These are phyloP conservation scores for Lytechinus pictus DNA, from an alignment of 35 echinoderm and acorn worm species.

Conservation along the genomic window DNA sequence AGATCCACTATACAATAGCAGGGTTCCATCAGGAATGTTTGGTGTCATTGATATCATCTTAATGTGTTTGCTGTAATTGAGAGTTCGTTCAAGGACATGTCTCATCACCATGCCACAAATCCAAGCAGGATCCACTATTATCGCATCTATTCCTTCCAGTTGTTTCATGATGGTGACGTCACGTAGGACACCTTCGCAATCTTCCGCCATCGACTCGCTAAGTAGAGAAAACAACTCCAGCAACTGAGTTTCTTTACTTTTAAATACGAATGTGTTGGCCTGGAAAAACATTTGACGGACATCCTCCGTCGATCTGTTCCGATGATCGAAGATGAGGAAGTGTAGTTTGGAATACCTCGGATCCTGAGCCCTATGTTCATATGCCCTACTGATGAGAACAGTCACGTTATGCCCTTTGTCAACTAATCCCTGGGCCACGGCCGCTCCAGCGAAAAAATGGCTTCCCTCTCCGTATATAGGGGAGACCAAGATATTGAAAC, in stretches of 20 bases:
- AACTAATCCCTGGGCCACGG: constrained; percentile 43
- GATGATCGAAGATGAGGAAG: constrained; percentile 64
- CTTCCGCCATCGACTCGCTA: not conserved
- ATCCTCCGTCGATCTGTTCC: constrained; percentile 5
- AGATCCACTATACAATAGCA: not conserved
- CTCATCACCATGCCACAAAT: not conserved
- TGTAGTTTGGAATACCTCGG: constrained; percentile 47
- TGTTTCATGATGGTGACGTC: not conserved
- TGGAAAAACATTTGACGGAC: constrained; percentile 37
- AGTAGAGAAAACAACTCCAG: not conserved
- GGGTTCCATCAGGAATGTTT: not conserved
- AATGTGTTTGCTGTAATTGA: not conserved
- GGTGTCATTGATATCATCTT: not conserved
- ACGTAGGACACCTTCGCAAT: not conserved
- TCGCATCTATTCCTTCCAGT: not conserved
- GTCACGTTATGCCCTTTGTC: constrained; percentile 50
- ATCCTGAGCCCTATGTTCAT: constrained; percentile 27
- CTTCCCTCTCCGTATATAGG: constrained; percentile 60
- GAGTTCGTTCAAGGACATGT: not conserved
- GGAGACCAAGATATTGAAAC: constrained; percentile 60
- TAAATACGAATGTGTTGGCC: constrained; percentile 35
- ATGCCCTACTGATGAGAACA: constrained; percentile 66
- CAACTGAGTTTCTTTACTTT: not conserved
- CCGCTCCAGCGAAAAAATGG: constrained; percentile 54
- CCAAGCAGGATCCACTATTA: not conserved